Evolutionary conservation across 2,113 vertebrate species (phyloP).

Genomic region (Sisor rabdophorus): DNA sequence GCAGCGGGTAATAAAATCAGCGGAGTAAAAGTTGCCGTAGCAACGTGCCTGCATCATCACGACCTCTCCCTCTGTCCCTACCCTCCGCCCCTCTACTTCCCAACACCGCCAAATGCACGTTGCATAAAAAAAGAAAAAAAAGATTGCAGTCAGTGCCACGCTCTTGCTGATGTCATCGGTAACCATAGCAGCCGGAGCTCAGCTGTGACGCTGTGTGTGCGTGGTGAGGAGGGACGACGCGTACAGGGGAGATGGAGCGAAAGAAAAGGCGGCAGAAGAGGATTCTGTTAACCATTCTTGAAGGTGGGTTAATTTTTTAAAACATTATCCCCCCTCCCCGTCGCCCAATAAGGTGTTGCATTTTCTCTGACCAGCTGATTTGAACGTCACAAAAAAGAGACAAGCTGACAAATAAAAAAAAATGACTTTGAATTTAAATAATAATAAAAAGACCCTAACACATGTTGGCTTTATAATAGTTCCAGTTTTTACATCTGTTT

Average conservation of each 20-base stretch:
- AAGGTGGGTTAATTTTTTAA: not conserved
- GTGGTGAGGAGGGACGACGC: conserved; percentile 14
- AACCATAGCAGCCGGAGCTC: conserved; percentile 66
- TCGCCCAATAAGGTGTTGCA: not conserved
- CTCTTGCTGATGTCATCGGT: conserved; percentile 71
- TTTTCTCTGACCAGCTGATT: not conserved
- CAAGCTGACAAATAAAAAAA: not conserved
- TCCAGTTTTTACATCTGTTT: not conserved
- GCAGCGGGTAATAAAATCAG: conserved; percentile 41
- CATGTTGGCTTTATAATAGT: not conserved
- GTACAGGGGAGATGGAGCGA: not conserved
- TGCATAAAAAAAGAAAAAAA: conserved; percentile 62
- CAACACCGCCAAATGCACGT: conserved; percentile 28
- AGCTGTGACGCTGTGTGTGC: conserved; percentile 57
- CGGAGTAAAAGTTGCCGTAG: conserved; percentile 56
- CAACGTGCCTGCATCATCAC: conserved; percentile 52
- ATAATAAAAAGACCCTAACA: not conserved
- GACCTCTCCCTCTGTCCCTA: conserved; percentile 42
- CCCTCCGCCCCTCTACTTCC: not conserved
- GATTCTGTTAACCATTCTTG: not conserved
- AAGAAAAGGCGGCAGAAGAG: not conserved
- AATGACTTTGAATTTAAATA: too few relatives aligned
- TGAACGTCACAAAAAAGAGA: not conserved
- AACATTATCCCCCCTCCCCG: not conserved
- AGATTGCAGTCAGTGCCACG: conserved; percentile 60